These are phyloP conservation scores for Eutolmus rufibarbis DNA, from an alignment of 2,888 invertebrate species.

Conservation along the genomic window DNA sequence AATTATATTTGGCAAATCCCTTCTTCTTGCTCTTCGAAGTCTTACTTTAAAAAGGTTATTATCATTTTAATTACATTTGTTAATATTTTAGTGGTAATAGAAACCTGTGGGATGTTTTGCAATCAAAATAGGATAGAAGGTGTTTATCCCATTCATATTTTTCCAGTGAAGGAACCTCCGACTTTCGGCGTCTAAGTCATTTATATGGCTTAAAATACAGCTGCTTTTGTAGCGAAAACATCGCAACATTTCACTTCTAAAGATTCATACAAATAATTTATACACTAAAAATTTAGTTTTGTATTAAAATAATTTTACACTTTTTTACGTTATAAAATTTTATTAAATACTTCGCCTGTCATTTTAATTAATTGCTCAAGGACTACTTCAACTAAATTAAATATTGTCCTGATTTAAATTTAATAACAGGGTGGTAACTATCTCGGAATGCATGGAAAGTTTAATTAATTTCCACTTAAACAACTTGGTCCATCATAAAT, in stretches of 20 bases:
- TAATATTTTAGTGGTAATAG: neutral
- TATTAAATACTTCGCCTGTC: neutral
- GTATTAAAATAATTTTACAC: neutral
- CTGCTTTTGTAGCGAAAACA: neutral
- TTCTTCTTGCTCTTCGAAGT: neutral
- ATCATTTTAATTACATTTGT: neutral
- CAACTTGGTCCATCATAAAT: neutral
- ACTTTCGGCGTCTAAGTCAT: neutral
- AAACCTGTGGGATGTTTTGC: neutral
- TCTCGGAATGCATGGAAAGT: neutral
- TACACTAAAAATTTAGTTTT: neutral
- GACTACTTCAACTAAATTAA: neutral
- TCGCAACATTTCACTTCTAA: neutral
- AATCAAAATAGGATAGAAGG: neutral
- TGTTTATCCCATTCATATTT: neutral
- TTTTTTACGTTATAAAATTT: neutral
- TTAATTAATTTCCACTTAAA: neutral
- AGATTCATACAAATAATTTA: neutral
- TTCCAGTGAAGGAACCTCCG: neutral
- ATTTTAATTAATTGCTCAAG: neutral
- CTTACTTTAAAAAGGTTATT: neutral
- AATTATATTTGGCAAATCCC: neutral
- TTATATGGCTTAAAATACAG: neutral
- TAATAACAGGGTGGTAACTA: neutral
- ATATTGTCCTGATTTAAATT: neutral